phyloP scores from a whole-genome alignment of 2,113 vertebrate species.

The Scomber japonicus region DNA sequence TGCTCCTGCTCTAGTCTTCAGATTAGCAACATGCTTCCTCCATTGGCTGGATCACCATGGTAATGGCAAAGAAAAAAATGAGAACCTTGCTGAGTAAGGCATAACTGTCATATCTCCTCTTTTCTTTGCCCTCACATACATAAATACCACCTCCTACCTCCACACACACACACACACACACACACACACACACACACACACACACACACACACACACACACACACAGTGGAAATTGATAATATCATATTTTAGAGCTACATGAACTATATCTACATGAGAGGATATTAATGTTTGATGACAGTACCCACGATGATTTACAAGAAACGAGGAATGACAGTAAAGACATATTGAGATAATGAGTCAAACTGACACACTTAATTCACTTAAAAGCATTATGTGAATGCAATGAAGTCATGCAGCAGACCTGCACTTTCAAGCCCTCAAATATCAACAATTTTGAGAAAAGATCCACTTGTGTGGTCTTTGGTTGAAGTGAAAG shows the following conservation, averaged over 20 bases:
- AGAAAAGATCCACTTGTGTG: too few relatives aligned
- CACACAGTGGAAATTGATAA: background rate
- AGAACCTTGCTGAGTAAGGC: conserved; percentile 4
- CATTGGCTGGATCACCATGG: conserved; percentile 32
- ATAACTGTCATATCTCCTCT: conserved; percentile 10
- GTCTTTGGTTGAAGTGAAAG: too few relatives aligned
- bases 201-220: conserved; percentile 6
- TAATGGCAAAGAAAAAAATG: conserved; percentile 27
- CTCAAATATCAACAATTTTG: too few relatives aligned
- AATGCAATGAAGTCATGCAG: background rate
- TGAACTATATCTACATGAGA: too few relatives aligned
- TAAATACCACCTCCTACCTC: background rate
- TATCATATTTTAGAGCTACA: too few relatives aligned
- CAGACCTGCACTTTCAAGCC: background rate
- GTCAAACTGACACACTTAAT: background rate
- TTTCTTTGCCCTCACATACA: background rate
- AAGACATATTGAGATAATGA: background rate
- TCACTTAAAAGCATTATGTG: background rate
- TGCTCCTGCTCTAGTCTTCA: conserved; percentile 21
- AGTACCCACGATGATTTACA: too few relatives aligned
- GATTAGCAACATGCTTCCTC: conserved; percentile 43
- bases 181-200: too few relatives aligned
- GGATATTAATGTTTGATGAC: too few relatives aligned
- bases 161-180: too few relatives aligned
- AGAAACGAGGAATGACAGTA: background rate